Conservation (phyloP, 1,140 invertebrate species). For the Tetramorium simillimum region DNA sequence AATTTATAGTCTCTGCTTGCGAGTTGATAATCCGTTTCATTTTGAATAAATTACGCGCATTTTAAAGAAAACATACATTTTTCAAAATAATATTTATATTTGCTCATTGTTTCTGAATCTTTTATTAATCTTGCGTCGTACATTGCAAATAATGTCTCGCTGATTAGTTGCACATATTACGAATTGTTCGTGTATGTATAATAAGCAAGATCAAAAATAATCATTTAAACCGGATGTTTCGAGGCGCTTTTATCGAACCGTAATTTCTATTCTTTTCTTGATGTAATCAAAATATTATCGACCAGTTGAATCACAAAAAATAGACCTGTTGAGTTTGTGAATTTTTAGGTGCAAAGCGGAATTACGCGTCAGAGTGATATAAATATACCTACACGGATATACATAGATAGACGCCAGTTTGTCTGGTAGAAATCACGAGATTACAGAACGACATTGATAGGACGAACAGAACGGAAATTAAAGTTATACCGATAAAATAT, state of each 20-base stretch:
- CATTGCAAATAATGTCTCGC: neutral
- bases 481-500: conserved; percentile 12
- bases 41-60: neutral
- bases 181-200: neutral
- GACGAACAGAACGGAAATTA: neutral
- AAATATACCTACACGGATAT: neutral
- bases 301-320: neutral
- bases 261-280: neutral
- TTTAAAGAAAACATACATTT: neutral
- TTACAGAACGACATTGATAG: neutral
- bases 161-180: neutral
- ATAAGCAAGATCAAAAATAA: neutral
- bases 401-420: neutral
- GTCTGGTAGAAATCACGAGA: conserved; percentile 4
- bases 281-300: neutral
- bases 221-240: neutral
- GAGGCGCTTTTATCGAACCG: neutral
- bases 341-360: neutral
- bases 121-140: neutral
- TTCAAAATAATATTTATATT: neutral
- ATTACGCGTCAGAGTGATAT: neutral
- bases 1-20: neutral
- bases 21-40: neutral
- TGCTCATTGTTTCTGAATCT: neutral
- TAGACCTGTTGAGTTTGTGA: neutral